phyloP scores from a whole-genome alignment of 2,113 vertebrate species.

The Monopterus albus region DNA sequence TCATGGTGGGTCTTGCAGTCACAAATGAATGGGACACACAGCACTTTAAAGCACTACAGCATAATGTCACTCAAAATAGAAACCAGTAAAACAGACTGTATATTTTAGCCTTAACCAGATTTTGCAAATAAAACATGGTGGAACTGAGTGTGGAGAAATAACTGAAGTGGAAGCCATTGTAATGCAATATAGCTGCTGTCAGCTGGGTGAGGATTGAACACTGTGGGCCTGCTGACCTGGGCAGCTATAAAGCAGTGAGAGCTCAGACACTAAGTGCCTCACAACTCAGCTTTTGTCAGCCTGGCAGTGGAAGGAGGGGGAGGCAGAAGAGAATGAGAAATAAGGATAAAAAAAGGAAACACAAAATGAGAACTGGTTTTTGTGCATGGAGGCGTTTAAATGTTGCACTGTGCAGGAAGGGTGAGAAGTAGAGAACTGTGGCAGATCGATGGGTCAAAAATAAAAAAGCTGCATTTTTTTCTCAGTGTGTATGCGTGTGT shows the following conservation, averaged over 20 bases:
- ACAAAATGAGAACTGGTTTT: not conserved
- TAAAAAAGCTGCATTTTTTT: no score
- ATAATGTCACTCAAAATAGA: not conserved
- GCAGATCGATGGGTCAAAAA: not conserved
- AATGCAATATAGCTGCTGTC: constrained; percentile 54
- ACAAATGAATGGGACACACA: not conserved
- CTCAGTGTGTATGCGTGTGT: not conserved
- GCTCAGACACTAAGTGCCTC: constrained; percentile 63
- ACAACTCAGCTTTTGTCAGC: constrained; percentile 65
- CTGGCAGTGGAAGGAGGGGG: not conserved
- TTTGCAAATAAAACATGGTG: constrained; percentile 36
- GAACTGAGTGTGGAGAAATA: not conserved
- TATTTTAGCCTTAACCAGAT: constrained; percentile 27
- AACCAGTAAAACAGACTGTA: not conserved
- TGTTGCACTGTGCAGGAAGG: not conserved
- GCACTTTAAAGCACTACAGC: not conserved
- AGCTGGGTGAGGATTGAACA: constrained; percentile 54
- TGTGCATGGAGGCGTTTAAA: not conserved
- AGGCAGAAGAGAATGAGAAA: not conserved
- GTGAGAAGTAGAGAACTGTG: not conserved
- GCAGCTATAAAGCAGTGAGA: constrained; percentile 53
- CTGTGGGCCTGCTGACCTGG: constrained; percentile 52
- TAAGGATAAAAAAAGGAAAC: not conserved
- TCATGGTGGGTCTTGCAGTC: not conserved
- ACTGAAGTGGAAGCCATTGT: constrained; percentile 2